A percentile compares a stretch with the other conserved stretches of the same genome.
Evolutionary conservation across 2,888 invertebrate genomes (phyloP).

Genomic region (Agapetus fuscipes): DNA sequence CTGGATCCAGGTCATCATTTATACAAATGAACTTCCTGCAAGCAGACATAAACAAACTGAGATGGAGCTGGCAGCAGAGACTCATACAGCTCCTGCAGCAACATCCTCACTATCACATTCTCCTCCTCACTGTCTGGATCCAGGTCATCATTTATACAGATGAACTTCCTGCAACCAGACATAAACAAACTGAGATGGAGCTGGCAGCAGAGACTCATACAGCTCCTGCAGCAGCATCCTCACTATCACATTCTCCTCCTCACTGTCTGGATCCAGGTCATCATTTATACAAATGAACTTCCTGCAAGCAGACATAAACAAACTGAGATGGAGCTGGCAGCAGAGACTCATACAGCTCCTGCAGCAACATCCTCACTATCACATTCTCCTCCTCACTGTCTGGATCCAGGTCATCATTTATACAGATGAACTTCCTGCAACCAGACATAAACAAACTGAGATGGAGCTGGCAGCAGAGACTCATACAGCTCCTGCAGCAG

Average conservation of each 20-base stretch:
- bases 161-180: slow-evolving; percentile 56
- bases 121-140: slow-evolving; percentile 50
- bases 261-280: slow-evolving; percentile 55
- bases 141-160: slow-evolving; percentile 73
- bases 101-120: slow-evolving; percentile 56
- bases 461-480: slow-evolving; percentile 59
- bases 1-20: slow-evolving; percentile 66
- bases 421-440: slow-evolving; percentile 68
- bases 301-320: slow-evolving; percentile 41
- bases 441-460: slow-evolving; percentile 28
- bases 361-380: slow-evolving; percentile 56
- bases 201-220: slow-evolving; percentile 63
- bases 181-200: slow-evolving; percentile 39
- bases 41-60: slow-evolving; percentile 43
- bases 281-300: slow-evolving; percentile 78
- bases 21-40: slow-evolving; percentile 71
- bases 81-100: slow-evolving; percentile 66
- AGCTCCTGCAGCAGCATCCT: slow-evolving; percentile 64
- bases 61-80: slow-evolving; percentile 62
- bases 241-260: slow-evolving; percentile 54
- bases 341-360: slow-evolving; percentile 66
- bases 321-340: slow-evolving; percentile 62
- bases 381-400: slow-evolving; percentile 51
- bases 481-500: slow-evolving; percentile 67
- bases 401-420: slow-evolving; percentile 69